Evolutionary conservation across 2,113 vertebrate species (phyloP).

Genomic region (Muntiacus reevesi): DNA sequence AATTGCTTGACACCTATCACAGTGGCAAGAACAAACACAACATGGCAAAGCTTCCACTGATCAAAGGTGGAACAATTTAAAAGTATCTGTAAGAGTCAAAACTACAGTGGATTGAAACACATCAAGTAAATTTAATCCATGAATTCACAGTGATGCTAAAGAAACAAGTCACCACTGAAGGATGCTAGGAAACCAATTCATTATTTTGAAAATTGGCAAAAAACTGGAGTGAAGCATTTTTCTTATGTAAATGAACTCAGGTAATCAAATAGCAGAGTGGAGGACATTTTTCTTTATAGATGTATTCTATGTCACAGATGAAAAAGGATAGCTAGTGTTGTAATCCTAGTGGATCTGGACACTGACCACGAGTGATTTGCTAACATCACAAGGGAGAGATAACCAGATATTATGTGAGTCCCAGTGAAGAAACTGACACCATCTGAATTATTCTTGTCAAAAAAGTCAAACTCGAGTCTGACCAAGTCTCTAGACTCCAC

Average conservation of each 20-base stretch:
- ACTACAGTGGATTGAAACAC: not conserved
- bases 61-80: not conserved
- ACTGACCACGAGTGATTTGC: not conserved
- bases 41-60: not conserved
- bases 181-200: not conserved
- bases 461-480: not conserved
- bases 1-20: not conserved
- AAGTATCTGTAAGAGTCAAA: not conserved
- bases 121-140: not conserved
- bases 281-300: not conserved
- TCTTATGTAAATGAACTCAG: not conserved
- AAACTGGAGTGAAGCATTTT: not conserved
- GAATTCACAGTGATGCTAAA: not conserved
- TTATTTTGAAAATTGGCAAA: conserved; percentile 1
- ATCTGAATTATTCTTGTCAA: not conserved
- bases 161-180: not conserved
- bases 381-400: not conserved
- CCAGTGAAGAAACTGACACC: not conserved
- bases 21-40: not conserved
- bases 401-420: not conserved
- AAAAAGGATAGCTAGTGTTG: not conserved
- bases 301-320: not conserved
- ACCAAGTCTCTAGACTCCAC: not conserved
- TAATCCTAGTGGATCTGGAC: not conserved
- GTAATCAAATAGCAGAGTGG: not conserved